Percentiles rank a stretch among this genome's conserved stretches.
Conservation (phyloP, 2,888 invertebrate species). For the Mystacides longicornis region DNA sequence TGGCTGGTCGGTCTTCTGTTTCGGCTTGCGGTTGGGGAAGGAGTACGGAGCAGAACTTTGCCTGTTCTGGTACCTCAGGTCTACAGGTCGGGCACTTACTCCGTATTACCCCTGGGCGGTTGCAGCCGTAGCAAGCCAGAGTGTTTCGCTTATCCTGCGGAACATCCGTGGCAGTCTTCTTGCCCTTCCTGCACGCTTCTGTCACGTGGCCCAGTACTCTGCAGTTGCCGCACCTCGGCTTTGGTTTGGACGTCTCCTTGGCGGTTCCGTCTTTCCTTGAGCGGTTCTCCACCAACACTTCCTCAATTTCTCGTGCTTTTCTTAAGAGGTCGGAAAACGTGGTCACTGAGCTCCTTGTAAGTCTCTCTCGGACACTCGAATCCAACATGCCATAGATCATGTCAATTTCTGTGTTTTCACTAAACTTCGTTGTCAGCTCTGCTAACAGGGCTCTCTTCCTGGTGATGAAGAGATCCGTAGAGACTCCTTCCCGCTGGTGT, state of each 20-base stretch:
- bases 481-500: not conserved
- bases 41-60: not conserved
- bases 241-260: not conserved
- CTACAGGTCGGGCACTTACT: conserved; percentile 2
- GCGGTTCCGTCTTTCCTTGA: too few relatives aligned
- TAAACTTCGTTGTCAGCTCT: not conserved
- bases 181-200: conserved; percentile 1
- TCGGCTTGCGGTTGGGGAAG: not conserved
- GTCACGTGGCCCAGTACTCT: not conserved
- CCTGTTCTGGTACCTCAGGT: not conserved
- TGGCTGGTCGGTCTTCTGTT: not conserved
- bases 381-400: not conserved
- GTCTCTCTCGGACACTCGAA: not conserved
- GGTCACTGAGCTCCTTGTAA: not conserved
- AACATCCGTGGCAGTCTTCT: not conserved
- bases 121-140: conserved; percentile 1
- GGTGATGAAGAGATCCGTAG: not conserved
- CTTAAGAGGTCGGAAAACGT: not conserved
- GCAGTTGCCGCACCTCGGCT: conserved; percentile 2
- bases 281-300: not conserved
- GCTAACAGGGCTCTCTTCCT: not conserved
- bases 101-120: conserved; percentile 1
- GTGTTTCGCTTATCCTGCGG: not conserved
- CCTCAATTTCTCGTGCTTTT: conserved; percentile 4
- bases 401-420: not conserved